Conservation (phyloP, 2,797 vertebrate species). For the Crocidura indochinensis region DNA sequence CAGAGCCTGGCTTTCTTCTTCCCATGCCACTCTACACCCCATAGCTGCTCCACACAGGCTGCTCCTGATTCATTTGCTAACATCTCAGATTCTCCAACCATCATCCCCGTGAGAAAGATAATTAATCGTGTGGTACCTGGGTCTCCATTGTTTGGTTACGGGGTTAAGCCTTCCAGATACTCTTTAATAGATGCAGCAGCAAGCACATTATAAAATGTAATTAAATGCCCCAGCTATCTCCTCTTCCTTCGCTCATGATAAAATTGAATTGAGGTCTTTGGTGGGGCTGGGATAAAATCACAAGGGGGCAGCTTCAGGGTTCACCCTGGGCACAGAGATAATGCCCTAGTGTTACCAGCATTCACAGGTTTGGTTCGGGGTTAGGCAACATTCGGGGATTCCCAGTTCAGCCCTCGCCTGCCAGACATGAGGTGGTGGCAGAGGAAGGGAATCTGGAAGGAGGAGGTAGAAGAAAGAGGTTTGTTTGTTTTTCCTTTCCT, state of each 20-base stretch:
- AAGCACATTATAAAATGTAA: conserved; percentile 86
- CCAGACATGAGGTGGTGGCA: not conserved
- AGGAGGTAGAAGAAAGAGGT: not conserved
- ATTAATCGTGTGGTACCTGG: conserved; percentile 79
- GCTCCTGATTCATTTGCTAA: not conserved
- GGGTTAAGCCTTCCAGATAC: conserved; percentile 84
- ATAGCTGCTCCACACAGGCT: no score
- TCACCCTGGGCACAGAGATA: conserved; percentile 53
- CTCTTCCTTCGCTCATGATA: conserved; percentile 28
- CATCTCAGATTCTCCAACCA: not conserved
- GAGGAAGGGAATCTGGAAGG: not conserved
- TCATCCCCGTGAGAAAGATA: conserved; percentile 77
- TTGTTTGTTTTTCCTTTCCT: not conserved
- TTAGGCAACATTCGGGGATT: not conserved
- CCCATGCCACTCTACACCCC: not conserved
- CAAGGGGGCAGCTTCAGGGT: conserved; percentile 73
- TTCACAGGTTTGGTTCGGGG: conserved; percentile 1
- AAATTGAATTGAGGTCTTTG: conserved; percentile 88
- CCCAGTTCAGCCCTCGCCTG: not conserved
- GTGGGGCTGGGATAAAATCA: conserved; percentile 81
- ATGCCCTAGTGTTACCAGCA: conserved; percentile 10
- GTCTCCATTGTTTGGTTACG: conserved; percentile 77
- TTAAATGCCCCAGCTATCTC: conserved; percentile 84
- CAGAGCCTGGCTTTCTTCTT: not conserved
- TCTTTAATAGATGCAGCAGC: conserved; percentile 83